Base-by-base conservation (phyloP, 2,113 vertebrate genomes). In the Leptobrachium leishanense region DNA sequence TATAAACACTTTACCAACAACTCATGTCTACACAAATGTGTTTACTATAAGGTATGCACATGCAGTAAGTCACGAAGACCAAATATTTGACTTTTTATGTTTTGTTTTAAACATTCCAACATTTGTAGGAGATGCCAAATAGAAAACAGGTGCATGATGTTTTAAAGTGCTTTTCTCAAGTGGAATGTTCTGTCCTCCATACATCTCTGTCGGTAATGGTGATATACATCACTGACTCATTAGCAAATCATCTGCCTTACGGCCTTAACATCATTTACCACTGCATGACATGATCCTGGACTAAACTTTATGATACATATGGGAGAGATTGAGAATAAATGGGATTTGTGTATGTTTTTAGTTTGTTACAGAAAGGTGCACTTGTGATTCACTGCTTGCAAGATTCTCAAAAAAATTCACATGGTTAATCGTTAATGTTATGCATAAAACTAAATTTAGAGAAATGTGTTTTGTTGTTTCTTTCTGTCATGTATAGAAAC, bases 241-340 rank as follows among this genome's bases (percentile, higher is more conserved):
- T 80, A 80, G 78, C 73, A 80, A 80, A 72, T 74, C 78, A 80
- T 74, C 78, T 74, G 78, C 72, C 78, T 80, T 68, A 74, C 53
- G 70, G 77, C 63, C 72, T 79, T 79, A 79, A 67, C 77, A 79
- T 79, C 70, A 80, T 81, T 81, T 81, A 81, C 78, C 54, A 74
- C 71, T 15, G 20, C 46, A 73, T 73, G 77, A 73, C 77, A 79
- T 73, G 77, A 73, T 74, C 71, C 43, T 6, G 5, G 64, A 50
- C 59, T 53, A 68, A 39, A 81, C 74, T 68, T 68, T 63, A 81
- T 74, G 72, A 68, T 74, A 59, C 78, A 43, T 81, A 68, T 74
- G 72, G 78, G 31, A 74, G 20, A 42, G 70, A 74, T 43, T 67
- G 64, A 81, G 57, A 64, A 81, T 62, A 79, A 67, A 79, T 79